Evolutionary conservation across 1,140 invertebrate genomes (phyloP).

Genomic region (Lucilia sericata): DNA sequence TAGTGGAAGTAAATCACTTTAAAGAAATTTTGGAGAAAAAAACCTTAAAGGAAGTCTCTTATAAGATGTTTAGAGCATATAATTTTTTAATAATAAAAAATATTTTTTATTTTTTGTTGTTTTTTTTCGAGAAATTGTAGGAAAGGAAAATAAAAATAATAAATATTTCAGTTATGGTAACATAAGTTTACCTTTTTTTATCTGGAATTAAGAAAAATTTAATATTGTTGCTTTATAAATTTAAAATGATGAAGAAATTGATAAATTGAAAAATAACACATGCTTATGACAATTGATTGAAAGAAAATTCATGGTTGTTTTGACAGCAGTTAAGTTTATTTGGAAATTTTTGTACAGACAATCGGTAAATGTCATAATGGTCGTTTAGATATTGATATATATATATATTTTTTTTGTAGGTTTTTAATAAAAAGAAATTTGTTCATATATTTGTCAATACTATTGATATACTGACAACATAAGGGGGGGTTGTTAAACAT

Average conservation of each 20-base stretch:
- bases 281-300: neutral
- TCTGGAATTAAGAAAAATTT: too few relatives aligned
- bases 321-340: too few relatives aligned
- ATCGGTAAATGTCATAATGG: too few relatives aligned
- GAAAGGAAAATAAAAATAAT: neutral
- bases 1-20: slow-evolving; percentile 15
- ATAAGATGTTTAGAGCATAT: neutral
- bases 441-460: too few relatives aligned
- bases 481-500: too few relatives aligned
- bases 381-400: too few relatives aligned
- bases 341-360: too few relatives aligned
- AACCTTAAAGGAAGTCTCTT: neutral
- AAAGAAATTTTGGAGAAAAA: neutral
- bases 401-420: too few relatives aligned
- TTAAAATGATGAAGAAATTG: neutral
- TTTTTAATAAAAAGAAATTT: too few relatives aligned
- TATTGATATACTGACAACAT: too few relatives aligned
- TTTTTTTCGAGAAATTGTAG: neutral
- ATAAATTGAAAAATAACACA: slow-evolving; percentile 17
- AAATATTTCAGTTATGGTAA: neutral
- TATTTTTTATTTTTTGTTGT: neutral
- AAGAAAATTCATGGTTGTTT: neutral
- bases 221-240: neutral
- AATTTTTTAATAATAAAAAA: neutral
- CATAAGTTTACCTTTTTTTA: neutral